Percentiles rank a stretch among this genome's conserved stretches.
Evolutionary conservation across 2,797 vertebrate species (phyloP).

Genomic region (Xenops minutus): DNA sequence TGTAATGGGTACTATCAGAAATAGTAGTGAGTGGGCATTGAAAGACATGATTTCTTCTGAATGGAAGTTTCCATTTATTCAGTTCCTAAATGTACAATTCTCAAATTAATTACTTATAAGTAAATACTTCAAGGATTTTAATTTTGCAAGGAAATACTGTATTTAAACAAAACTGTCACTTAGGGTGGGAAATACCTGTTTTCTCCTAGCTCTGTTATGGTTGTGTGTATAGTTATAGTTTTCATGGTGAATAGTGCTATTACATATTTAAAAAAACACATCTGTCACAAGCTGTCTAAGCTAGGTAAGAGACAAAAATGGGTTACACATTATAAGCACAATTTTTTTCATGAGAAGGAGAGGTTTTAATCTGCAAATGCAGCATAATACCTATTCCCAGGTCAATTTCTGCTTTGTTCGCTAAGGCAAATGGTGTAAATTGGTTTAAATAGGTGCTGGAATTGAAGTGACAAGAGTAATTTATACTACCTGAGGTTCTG

Average conservation of each 20-base stretch:
- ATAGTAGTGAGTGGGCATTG: neutral
- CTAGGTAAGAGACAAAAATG: neutral
- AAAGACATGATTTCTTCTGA: neutral
- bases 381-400: neutral
- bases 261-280: neutral
- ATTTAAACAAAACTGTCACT: neutral
- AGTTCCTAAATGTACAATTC: neutral
- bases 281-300: neutral
- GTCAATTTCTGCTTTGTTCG: slow-evolving; percentile 35
- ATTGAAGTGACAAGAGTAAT: slow-evolving; percentile 62
- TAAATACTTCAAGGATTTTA: neutral
- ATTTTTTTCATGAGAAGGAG: neutral
- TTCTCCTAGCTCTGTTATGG: neutral
- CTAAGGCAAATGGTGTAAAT: slow-evolving; percentile 33
- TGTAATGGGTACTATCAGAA: neutral
- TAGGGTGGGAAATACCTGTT: neutral
- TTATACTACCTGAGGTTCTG: slow-evolving; percentile 38
- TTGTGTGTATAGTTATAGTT: neutral
- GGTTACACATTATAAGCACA: neutral
- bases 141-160: neutral
- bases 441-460: slow-evolving; percentile 40
- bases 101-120: neutral
- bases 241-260: neutral
- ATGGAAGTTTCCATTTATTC: neutral
- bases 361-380: slow-evolving; percentile 7